Percentiles rank a stretch among this genome's conserved stretches.
These are phyloP conservation scores for Venustoraphidia nigricollis DNA, from an alignment of 2,888 invertebrate species.

Conservation along the genomic window DNA sequence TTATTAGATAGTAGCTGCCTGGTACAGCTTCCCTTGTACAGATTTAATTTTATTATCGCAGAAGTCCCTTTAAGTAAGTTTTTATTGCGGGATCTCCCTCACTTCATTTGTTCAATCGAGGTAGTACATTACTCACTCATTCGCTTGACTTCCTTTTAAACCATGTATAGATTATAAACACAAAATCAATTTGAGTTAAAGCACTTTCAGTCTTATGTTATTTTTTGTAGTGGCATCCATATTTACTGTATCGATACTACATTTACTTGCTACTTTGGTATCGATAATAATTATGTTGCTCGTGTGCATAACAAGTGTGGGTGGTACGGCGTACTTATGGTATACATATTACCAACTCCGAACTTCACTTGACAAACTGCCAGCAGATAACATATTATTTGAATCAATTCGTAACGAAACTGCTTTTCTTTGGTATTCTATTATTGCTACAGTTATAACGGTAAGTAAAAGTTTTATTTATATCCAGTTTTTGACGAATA, in stretches of 20 bases:
- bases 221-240: constrained; percentile 61
- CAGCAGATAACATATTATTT: constrained; percentile 37
- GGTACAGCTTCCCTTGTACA: not conserved
- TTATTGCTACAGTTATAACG: constrained; percentile 75
- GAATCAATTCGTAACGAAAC: constrained; percentile 74
- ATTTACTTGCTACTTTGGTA: constrained; percentile 67
- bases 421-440: constrained; percentile 70
- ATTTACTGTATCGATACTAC: constrained; percentile 66
- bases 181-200: no score
- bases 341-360: constrained; percentile 72
- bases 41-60: not conserved
- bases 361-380: constrained; percentile 40
- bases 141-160: no score
- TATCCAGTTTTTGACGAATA: not conserved
- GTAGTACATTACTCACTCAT: no score
- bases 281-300: constrained; percentile 79
- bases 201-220: constrained; percentile 8
- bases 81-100: no score
- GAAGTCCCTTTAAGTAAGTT: no score
- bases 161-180: no score
- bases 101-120: no score
- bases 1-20: not conserved
- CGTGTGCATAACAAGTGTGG: constrained; percentile 59
- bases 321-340: constrained; percentile 71
- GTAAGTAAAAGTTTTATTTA: constrained; percentile 33